phyloP scores from a whole-genome alignment of 2,797 vertebrate genomes.

The Schizothorax lantsangensis region DNA sequence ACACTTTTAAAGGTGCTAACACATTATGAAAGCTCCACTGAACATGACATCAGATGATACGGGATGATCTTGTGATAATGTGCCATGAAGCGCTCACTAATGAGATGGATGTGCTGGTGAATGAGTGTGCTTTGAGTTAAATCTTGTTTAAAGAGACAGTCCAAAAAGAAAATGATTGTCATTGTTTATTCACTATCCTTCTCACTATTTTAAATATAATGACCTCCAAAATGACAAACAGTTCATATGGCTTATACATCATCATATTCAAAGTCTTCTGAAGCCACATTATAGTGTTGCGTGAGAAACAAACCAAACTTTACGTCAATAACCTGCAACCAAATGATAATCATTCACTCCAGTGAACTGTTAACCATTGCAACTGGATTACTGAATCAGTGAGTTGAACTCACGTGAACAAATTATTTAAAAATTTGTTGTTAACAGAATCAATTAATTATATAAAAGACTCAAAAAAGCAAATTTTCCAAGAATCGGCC shows the following conservation, averaged over 20 bases:
- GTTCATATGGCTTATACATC: neutral
- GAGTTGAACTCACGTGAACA: neutral
- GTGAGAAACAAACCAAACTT: neutral
- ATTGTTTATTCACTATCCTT: neutral
- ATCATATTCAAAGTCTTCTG: neutral
- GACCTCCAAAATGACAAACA: neutral
- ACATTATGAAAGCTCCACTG: neutral
- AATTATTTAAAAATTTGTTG: neutral
- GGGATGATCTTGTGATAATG: constrained; percentile 40
- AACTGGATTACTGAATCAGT: neutral
- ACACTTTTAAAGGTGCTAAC: neutral
- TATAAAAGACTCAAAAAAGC: neutral
- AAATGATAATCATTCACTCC: neutral
- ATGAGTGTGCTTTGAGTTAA: constrained; percentile 7
- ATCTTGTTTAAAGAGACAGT: constrained; percentile 9
- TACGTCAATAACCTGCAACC: neutral
- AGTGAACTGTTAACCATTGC: neutral
- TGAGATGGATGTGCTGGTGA: constrained; percentile 27
- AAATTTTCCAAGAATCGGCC: neutral
- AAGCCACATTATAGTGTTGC: neutral
- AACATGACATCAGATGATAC: constrained; percentile 32
- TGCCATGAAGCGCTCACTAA: constrained; percentile 29
- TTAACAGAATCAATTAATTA: neutral
- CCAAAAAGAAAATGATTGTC: constrained; percentile 6
- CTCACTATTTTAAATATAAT: neutral